These are phyloP conservation scores for Lepus townsendii DNA, from an alignment of 2,797 vertebrate species.

Conservation along the genomic window DNA sequence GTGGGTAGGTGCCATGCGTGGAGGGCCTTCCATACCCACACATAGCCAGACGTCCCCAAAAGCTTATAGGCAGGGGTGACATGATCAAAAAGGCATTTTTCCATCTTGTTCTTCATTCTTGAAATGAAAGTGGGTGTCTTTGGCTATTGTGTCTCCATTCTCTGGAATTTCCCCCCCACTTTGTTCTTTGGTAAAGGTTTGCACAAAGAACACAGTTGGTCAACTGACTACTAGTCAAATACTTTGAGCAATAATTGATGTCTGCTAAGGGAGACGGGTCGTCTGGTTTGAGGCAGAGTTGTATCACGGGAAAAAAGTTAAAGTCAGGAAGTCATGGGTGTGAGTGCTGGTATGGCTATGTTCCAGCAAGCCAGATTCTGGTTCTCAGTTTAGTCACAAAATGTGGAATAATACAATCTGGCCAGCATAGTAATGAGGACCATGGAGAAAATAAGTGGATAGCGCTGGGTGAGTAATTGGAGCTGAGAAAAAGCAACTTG, in stretches of 20 bases:
- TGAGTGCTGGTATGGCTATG: not conserved
- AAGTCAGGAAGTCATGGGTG: not conserved
- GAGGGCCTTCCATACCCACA: not conserved
- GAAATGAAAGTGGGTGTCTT: not conserved
- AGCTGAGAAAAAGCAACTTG: not conserved
- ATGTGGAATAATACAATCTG: not conserved
- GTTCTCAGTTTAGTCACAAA: constrained; percentile 34
- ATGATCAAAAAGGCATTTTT: not conserved
- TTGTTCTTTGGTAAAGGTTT: constrained; percentile 16
- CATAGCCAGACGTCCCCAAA: not conserved
- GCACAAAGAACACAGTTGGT: not conserved
- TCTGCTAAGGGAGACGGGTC: not conserved
- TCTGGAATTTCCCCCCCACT: not conserved
- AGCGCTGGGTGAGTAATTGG: not conserved
- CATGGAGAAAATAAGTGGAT: not conserved
- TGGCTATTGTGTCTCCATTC: not conserved
- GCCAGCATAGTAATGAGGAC: not conserved
- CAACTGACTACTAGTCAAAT: not conserved
- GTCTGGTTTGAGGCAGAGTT: not conserved
- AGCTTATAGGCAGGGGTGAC: not conserved
- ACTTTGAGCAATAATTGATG: not conserved
- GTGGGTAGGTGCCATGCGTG: no score
- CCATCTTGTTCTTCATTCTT: constrained; percentile 2
- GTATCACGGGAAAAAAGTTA: not conserved
- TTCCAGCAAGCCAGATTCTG: not conserved